A percentile compares a stretch with the other conserved stretches of the same genome.
phyloP scores from a whole-genome alignment of 2,797 vertebrate genomes.

The Myotis findleyi region DNA sequence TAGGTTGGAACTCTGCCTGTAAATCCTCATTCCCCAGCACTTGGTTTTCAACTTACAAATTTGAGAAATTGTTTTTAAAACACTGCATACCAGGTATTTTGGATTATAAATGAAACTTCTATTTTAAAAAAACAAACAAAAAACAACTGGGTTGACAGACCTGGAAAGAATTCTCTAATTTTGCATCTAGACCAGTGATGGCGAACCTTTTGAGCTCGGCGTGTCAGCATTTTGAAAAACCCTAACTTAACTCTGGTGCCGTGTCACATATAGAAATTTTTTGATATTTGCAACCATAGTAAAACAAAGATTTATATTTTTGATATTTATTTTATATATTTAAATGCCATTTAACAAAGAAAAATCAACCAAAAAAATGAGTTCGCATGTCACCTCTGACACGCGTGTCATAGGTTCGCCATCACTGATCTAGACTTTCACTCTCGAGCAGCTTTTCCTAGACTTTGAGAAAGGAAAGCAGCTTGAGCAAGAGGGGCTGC shows the following conservation, averaged over 20 bases:
- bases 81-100: neutral
- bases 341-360: no score
- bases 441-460: neutral
- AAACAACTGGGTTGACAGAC: neutral
- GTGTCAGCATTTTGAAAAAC: no score
- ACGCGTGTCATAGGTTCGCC: no score
- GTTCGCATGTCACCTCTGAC: no score
- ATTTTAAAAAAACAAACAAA: neutral
- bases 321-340: no score
- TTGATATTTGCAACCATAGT: no score
- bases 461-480: neutral
- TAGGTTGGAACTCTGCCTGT: constrained; percentile 50
- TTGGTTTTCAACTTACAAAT: constrained; percentile 62
- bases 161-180: neutral
- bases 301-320: no score
- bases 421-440: neutral
- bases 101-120: neutral
- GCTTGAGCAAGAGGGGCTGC: neutral
- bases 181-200: neutral
- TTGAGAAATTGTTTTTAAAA: constrained; percentile 44
- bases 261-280: no score
- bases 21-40: constrained; percentile 63
- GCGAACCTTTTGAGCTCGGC: no score
- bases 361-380: no score
- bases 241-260: no score